Conservation (phyloP, 2,113 vertebrate genomes). For the Phylloscopus trochiloides region DNA sequence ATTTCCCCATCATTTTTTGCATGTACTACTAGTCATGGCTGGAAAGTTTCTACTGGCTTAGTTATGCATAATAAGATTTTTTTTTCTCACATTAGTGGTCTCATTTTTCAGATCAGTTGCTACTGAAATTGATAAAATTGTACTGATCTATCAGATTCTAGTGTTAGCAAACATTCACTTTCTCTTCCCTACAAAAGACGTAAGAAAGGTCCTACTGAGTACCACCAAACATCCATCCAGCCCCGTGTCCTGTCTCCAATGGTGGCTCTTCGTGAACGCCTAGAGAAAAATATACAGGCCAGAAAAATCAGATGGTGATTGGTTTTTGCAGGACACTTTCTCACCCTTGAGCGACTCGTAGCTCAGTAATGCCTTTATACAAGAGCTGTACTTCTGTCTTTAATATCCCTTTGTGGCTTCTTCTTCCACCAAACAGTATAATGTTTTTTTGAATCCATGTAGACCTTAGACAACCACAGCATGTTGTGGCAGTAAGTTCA, state of each 20-base stretch:
- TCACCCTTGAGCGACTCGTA: fast-evolving
- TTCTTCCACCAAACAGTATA: not conserved
- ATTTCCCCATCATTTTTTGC: conserved; percentile 33
- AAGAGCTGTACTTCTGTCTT: not conserved
- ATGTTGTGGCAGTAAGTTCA: not conserved
- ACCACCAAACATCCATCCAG: not conserved
- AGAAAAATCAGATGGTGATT: not conserved
- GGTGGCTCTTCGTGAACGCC: not conserved
- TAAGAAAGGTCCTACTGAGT: not conserved
- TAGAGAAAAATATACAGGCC: not conserved
- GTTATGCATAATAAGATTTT: not conserved
- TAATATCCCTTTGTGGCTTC: not conserved
- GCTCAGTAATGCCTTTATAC: not conserved
- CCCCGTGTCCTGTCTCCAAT: not conserved
- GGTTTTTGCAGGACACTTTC: not conserved
- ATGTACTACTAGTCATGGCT: not conserved
- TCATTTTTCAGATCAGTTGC: not conserved
- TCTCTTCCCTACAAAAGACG: not conserved
- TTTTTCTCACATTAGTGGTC: not conserved
- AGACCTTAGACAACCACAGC: not conserved
- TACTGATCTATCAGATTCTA: not conserved
- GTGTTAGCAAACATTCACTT: not conserved
- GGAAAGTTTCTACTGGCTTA: conserved; percentile 4
- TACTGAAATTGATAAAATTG: not conserved
- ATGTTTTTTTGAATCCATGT: not conserved